Conservation (phyloP, 2,888 invertebrate species). For the Scaptomyza cyrtandrae region DNA sequence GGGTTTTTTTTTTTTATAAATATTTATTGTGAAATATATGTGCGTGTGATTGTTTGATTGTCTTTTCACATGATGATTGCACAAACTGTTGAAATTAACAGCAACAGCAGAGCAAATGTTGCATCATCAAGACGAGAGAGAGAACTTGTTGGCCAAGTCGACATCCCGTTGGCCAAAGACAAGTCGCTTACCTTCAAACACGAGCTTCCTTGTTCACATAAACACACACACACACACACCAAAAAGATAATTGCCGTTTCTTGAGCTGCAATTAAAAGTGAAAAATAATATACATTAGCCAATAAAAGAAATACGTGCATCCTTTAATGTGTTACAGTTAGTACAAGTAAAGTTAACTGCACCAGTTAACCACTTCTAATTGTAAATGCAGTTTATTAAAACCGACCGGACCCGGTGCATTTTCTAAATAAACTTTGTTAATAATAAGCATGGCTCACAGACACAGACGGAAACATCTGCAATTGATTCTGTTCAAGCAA, state of each 20-base stretch:
- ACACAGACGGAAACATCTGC: constrained; percentile 13
- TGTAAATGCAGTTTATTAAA: constrained; percentile 61
- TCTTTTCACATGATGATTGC: constrained; percentile 47
- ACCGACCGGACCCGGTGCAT: constrained; percentile 10
- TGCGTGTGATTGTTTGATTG: not conserved
- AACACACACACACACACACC: constrained; percentile 3
- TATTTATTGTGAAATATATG: constrained; percentile 54
- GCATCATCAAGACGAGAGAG: constrained; percentile 28
- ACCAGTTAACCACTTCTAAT: constrained; percentile 51
- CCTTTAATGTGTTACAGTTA: constrained; percentile 51
- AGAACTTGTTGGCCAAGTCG: constrained; percentile 37
- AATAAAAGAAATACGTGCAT: constrained; percentile 44
- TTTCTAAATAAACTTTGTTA: constrained; percentile 47
- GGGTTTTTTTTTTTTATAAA: constrained; percentile 25
- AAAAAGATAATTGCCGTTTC: constrained; percentile 53
- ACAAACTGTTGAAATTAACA: constrained; percentile 30
- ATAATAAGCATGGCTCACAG: constrained; percentile 53
- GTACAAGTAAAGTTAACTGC: too few species aligned
- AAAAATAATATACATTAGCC: constrained; percentile 65
- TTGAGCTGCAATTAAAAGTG: constrained; percentile 64
- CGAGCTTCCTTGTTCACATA: constrained; percentile 51
- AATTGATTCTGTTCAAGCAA: constrained; percentile 32
- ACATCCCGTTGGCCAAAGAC: constrained; percentile 24
- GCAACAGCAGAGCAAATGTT: not conserved
- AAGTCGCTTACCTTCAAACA: constrained; percentile 57